These are phyloP conservation scores for Dermolepida albohirtum DNA, from an alignment of 2,888 invertebrate species.

Conservation along the genomic window DNA sequence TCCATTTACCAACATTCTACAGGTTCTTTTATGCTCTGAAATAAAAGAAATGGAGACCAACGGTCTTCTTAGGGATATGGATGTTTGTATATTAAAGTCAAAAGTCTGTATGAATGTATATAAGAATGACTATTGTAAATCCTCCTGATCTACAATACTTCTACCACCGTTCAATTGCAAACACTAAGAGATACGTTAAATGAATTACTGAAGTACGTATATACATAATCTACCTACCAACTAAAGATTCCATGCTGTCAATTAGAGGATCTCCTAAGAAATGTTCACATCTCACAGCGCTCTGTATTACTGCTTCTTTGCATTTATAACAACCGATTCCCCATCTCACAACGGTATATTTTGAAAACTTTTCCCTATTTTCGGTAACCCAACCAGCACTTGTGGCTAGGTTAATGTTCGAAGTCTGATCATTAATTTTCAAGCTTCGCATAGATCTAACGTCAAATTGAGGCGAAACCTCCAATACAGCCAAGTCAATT, in stretches of 20 bases:
- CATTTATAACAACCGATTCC: not conserved
- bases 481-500: not conserved
- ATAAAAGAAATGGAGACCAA: too few species aligned
- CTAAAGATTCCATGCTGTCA: not conserved
- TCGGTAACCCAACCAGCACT: constrained; percentile 21
- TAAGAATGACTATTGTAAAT: too few species aligned
- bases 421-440: not conserved
- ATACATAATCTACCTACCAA: constrained; percentile 5
- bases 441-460: not conserved
- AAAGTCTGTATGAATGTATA: too few species aligned
- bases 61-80: too few species aligned
- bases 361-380: not conserved
- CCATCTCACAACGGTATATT: not conserved
- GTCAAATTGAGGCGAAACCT: not conserved
- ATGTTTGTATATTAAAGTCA: too few species aligned
- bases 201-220: too few species aligned
- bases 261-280: constrained; percentile 16
- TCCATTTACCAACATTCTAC: too few species aligned
- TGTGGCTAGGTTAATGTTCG: not conserved
- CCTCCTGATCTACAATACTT: too few species aligned
- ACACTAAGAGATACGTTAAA: too few species aligned
- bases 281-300: not conserved
- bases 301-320: not conserved
- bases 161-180: too few species aligned
- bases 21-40: too few species aligned